phyloP scores from a whole-genome alignment of 2,113 vertebrate genomes.

The Malurus melanocephalus region DNA sequence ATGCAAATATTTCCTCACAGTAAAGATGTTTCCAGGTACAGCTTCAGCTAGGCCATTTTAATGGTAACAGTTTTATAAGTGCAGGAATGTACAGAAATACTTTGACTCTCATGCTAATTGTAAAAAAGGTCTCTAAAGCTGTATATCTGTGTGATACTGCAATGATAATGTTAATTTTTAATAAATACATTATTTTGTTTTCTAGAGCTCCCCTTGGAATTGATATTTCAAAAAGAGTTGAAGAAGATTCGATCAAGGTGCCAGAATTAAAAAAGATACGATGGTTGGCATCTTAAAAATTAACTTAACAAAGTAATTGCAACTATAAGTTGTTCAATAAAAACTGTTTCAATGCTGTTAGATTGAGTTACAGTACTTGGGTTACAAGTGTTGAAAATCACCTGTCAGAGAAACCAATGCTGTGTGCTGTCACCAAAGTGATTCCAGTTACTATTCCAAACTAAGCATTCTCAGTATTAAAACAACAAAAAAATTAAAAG shows the following conservation, averaged over 20 bases:
- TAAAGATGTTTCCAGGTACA: neutral
- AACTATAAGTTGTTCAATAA: neutral
- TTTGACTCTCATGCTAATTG: rapidly evolving
- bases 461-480: neutral
- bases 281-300: slow-evolving; percentile 29
- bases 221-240: slow-evolving; percentile 86
- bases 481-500: neutral
- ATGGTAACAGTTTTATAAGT: neutral
- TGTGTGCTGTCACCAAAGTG: neutral
- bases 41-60: neutral
- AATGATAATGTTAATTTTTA: neutral
- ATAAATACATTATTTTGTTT: neutral
- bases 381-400: neutral
- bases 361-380: neutral
- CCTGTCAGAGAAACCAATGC: neutral
- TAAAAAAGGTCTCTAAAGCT: neutral
- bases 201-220: slow-evolving; percentile 84
- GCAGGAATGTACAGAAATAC: neutral
- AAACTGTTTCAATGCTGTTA: neutral
- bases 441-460: neutral
- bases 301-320: neutral
- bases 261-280: slow-evolving; percentile 74
- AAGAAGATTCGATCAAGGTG: slow-evolving; percentile 81
- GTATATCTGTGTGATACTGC: neutral
- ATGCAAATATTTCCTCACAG: neutral